phyloP scores from a whole-genome alignment of 2,888 invertebrate species.

The Drosophila melanosoma region DNA sequence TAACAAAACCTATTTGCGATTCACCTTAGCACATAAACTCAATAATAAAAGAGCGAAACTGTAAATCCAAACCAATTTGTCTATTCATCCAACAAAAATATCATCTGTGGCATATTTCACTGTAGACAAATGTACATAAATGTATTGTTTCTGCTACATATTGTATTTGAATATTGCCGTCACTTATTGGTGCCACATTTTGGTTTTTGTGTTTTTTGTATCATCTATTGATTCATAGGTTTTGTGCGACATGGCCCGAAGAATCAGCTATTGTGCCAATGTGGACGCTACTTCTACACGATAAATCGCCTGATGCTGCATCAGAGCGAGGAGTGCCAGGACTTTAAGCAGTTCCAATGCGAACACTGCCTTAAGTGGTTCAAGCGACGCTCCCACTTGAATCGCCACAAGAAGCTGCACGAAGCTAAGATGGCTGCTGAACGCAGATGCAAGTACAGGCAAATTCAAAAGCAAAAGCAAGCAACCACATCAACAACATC shows the following conservation, averaged over 20 bases:
- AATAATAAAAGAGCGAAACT: conserved; percentile 35
- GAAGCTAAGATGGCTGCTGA: conserved; percentile 71
- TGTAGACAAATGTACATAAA: conserved; percentile 4
- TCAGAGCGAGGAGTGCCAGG: conserved; percentile 79
- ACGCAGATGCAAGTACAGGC: conserved; percentile 21
- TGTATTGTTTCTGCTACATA: neutral
- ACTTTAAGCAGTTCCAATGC: conserved; percentile 78
- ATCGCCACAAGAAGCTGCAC: conserved; percentile 81
- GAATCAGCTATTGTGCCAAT: conserved; percentile 83
- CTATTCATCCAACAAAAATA: conserved; percentile 57
- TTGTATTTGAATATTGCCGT: conserved; percentile 12
- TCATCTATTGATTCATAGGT: conserved; percentile 41
- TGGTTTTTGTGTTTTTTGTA: conserved; percentile 34
- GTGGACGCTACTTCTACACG: conserved; percentile 85
- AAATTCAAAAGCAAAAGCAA: conserved; percentile 27
- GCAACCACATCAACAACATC: conserved; percentile 7
- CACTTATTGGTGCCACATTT: conserved; percentile 19
- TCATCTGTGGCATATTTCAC: conserved; percentile 30
- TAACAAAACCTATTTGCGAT: conserved; percentile 25
- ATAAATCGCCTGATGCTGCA: conserved; percentile 76
- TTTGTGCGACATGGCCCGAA: conserved; percentile 59
- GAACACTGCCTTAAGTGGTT: conserved; percentile 80
- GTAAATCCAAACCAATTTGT: conserved; percentile 60
- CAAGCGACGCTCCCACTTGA: conserved; percentile 82
- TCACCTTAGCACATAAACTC: conserved; percentile 12